These are phyloP conservation scores for Drosophila incognita DNA, from an alignment of 2,888 invertebrate genomes.

Conservation along the genomic window DNA sequence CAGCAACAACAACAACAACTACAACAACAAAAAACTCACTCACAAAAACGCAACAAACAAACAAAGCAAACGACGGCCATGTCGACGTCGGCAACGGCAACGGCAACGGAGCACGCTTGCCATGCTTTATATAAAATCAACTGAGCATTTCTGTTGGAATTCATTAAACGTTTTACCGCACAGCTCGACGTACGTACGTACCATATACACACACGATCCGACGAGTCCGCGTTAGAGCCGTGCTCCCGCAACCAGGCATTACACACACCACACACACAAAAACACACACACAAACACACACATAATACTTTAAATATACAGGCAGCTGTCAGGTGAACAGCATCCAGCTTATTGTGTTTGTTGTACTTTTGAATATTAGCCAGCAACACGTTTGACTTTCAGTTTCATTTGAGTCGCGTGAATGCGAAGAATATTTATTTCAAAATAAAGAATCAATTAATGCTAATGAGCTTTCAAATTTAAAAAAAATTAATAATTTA, in stretches of 20 bases:
- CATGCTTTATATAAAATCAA: conserved; percentile 82
- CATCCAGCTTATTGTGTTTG: conserved; percentile 48
- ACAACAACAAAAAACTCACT: conserved; percentile 60
- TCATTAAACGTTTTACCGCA: conserved; percentile 82
- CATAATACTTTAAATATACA: conserved; percentile 33
- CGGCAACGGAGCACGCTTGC: conserved; percentile 55
- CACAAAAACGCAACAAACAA: conserved; percentile 62
- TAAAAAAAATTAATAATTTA: conserved; percentile 1
- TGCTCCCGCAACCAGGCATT: conserved; percentile 39
- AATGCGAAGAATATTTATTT: conserved; percentile 12
- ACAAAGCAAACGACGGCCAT: conserved; percentile 62
- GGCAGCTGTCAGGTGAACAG: conserved; percentile 40
- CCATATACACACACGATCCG: conserved; percentile 28
- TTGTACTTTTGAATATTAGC: conserved; percentile 10
- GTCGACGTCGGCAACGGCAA: conserved; percentile 47
- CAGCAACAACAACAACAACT: conserved; percentile 7
- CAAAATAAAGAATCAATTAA: conserved; percentile 5
- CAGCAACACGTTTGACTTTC: conserved; percentile 26
- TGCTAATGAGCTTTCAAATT: conserved; percentile 18
- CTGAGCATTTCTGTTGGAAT: conserved; percentile 81
- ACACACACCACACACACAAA: conserved; percentile 35
- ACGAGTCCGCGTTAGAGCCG: conserved; percentile 32
- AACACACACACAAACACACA: conserved; percentile 15
- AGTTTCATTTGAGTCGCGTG: conserved; percentile 50
- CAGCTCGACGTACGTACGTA: conserved; percentile 69